Evolutionary conservation across 2,888 invertebrate genomes (phyloP).

Genomic region (Epistrophe eligans): DNA sequence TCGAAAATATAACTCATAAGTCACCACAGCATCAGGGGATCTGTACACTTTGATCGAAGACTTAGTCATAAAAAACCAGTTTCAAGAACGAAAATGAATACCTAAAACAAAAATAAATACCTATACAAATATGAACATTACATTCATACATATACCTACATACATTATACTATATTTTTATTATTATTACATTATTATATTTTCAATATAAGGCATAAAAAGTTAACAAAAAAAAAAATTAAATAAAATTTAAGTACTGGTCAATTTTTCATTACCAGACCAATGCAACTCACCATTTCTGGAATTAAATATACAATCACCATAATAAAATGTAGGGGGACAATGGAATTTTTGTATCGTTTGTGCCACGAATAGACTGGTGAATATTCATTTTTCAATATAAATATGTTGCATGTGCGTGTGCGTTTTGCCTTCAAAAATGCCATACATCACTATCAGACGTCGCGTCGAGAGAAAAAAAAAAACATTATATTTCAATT

Average conservation of each 20-base stretch:
- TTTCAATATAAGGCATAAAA: not conserved
- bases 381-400: slow-evolving; percentile 14
- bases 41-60: not conserved
- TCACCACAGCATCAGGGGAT: not conserved
- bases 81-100: not conserved
- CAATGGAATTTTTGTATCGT: slow-evolving; percentile 26
- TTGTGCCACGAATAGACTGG: not conserved
- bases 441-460: not conserved
- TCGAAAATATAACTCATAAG: too few species aligned
- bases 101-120: not conserved
- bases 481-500: slow-evolving; percentile 2
- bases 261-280: slow-evolving; percentile 23
- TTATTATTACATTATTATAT: too few species aligned
- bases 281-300: slow-evolving; percentile 13
- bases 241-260: not conserved
- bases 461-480: not conserved
- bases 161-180: too few species aligned
- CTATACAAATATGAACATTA: too few species aligned
- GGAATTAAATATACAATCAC: not conserved
- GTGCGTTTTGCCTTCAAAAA: not conserved
- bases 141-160: too few species aligned
- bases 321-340: slow-evolving; percentile 1
- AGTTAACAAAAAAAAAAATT: not conserved
- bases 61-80: not conserved
- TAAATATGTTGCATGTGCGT: slow-evolving; percentile 8